These are phyloP conservation scores for Contarinia nasturtii DNA, from an alignment of 1,140 invertebrate species.

Conservation along the genomic window DNA sequence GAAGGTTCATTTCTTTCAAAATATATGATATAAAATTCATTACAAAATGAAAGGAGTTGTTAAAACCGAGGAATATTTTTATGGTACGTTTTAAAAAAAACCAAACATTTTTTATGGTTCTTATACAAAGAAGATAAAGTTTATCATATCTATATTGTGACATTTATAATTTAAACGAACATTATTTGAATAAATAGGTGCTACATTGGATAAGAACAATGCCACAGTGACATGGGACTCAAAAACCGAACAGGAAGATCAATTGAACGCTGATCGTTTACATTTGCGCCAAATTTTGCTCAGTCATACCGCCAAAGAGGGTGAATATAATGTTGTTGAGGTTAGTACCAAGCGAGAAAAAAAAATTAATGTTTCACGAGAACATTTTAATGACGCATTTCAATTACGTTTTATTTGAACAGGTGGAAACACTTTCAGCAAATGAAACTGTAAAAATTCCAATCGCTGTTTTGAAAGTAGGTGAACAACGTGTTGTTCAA, in stretches of 20 bases:
- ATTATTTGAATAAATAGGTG: background rate
- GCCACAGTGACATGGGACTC: too few species aligned
- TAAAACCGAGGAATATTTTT: background rate
- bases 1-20: too few species aligned
- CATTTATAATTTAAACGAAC: too few species aligned
- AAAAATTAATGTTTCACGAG: background rate
- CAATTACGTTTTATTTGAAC: conserved; percentile 2
- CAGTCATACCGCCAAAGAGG: conserved; percentile 53
- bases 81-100: conserved; percentile 2
- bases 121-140: too few species aligned
- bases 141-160: too few species aligned
- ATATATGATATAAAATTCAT: too few species aligned
- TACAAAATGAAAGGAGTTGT: background rate
- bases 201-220: background rate
- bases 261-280: conserved; percentile 26
- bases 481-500: conserved; percentile 52
- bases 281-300: conserved; percentile 52
- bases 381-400: too few species aligned
- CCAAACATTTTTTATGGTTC: too few species aligned
- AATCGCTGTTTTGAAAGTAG: conserved; percentile 58
- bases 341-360: conserved; percentile 15
- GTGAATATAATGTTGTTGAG: conserved; percentile 63
- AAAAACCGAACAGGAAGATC: background rate
- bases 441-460: conserved; percentile 61
- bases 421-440: conserved; percentile 62